These are phyloP conservation scores for Microctenopoma steveboyesi DNA, from an alignment of 2,797 vertebrate genomes.

Conservation along the genomic window DNA sequence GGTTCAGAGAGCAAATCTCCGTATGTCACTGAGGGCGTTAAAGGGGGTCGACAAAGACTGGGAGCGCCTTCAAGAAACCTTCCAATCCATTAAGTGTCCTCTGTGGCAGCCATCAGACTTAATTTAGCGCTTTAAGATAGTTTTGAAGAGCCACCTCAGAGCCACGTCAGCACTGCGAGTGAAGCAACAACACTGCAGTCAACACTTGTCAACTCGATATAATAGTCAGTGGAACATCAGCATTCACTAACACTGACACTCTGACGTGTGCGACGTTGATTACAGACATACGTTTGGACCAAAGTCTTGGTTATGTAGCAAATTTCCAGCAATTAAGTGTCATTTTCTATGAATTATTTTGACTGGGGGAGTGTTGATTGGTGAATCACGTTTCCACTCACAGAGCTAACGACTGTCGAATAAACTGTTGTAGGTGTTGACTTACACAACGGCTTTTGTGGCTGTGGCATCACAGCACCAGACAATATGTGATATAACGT, in stretches of 20 bases:
- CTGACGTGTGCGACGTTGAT: constrained; percentile 2
- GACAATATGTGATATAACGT: constrained; percentile 1
- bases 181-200: constrained; percentile 48
- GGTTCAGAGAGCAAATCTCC: constrained; percentile 73
- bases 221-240: constrained; percentile 24
- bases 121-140: constrained; percentile 45
- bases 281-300: neutral
- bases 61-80: constrained; percentile 44
- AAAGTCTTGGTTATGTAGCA: constrained; percentile 5
- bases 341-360: neutral
- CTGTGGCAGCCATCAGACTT: constrained; percentile 52
- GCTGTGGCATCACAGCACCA: constrained; percentile 16
- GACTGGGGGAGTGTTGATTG: constrained; percentile 18
- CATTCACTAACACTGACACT: constrained; percentile 33
- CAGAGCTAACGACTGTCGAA: constrained; percentile 22
- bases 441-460: neutral
- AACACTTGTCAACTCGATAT: constrained; percentile 53
- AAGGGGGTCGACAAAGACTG: constrained; percentile 20
- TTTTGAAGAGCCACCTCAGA: constrained; percentile 37
- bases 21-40: constrained; percentile 63
- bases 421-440: constrained; percentile 24
- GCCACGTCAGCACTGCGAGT: constrained; percentile 21
- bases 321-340: neutral
- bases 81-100: constrained; percentile 50
- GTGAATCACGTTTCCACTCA: constrained; percentile 28